Evolutionary conservation across 2,113 vertebrate species (phyloP).

Genomic region (Neogale vison): DNA sequence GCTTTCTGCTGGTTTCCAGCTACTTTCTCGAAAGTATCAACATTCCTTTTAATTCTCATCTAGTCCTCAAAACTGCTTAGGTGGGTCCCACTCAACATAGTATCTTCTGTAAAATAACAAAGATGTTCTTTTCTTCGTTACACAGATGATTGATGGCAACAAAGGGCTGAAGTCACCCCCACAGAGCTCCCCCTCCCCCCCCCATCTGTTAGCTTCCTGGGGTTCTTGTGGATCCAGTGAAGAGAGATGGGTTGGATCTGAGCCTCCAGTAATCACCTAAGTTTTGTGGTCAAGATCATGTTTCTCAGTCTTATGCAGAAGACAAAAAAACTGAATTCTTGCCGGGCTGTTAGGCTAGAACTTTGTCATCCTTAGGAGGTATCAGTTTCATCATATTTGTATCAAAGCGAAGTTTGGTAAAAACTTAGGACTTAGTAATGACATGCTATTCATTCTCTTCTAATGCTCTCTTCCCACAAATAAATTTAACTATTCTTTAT

Average conservation of each 20-base stretch:
- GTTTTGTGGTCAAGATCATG: neutral
- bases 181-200: too few relatives aligned
- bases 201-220: neutral
- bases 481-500: neutral
- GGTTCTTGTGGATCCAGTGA: neutral
- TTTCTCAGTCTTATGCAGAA: neutral
- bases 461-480: neutral
- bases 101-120: conserved; percentile 21
- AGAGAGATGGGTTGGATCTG: neutral
- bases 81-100: neutral
- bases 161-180: neutral
- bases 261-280: neutral
- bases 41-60: conserved; percentile 10
- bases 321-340: neutral
- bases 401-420: neutral
- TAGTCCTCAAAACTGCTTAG: neutral
- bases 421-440: neutral
- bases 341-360: neutral
- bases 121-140: neutral
- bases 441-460: neutral
- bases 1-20: neutral
- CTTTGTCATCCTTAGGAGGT: neutral
- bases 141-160: neutral
- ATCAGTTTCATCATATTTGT: neutral
- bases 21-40: neutral